Base-by-base conservation (phyloP, 1,140 invertebrate species). In the Hyles vespertilio region DNA sequence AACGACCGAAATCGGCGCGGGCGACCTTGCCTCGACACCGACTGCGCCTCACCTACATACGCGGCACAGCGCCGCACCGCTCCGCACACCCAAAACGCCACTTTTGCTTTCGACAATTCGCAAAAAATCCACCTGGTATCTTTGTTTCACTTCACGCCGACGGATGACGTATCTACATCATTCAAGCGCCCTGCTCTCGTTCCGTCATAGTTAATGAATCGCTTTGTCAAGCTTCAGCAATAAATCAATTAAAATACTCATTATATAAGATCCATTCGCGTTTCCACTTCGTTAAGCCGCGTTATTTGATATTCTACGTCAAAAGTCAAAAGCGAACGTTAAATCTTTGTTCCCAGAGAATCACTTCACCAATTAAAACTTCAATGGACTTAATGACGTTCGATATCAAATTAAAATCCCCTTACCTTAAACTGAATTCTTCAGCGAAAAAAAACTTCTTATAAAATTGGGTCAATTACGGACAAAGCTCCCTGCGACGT, bases 71-170 rank as follows among this genome's bases (percentile, higher is more conserved):
- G 48, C 11, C 22, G 9, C 48, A 10, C 48, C 46, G 46, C 10
- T 4, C 10, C 61, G 57, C 63, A 53, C 47, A 58, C 57, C 10
- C 52, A 44, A 60, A 65, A 77, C 76, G 62, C 82, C 78, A 88
- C 85, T 88, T 85, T 88, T 88, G 79, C 85, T 88, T 87, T 88
- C 85, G 80, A 68, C 70, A 77, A 75, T 78, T 76, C 81, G 81
- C 83, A 88, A 86, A 88, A 85, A 86, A 57, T 59, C 32, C 58
- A 56, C 36, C 47, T 50, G 50, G 33, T 34, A 61, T 52, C 60
- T 65, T 65, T 62, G 50, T 59, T 59, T 46, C 48, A 48, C 4
- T 44, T 22, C 22, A 22, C 36, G 53, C 52, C 49, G 45, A 12
- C 22, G 5, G 22, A 52, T 53, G 55, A 61, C 59, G 47, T 51